Evolutionary conservation across 1,140 invertebrate species (phyloP).

Genomic region (Zaprionus taronus): DNA sequence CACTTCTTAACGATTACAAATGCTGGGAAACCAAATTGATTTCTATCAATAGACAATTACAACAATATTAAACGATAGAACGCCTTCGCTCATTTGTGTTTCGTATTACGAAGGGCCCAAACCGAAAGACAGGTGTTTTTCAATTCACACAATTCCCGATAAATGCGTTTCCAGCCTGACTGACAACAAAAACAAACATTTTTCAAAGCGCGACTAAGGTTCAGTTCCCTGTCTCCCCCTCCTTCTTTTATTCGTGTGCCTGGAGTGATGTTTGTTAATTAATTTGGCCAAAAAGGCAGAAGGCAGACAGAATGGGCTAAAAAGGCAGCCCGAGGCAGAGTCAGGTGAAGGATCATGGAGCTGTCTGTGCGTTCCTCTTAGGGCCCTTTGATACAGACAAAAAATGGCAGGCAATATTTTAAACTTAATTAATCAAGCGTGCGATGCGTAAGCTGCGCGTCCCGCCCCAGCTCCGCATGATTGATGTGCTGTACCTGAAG

Average conservation of each 20-base stretch:
- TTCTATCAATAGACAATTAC: conserved; percentile 62
- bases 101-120: conserved; percentile 14
- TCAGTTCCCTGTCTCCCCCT: not conserved
- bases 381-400: conserved; percentile 45
- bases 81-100: conserved; percentile 39
- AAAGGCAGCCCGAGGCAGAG: conserved; percentile 16
- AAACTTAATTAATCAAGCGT: conserved; percentile 77
- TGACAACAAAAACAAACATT: conserved; percentile 66
- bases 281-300: conserved; percentile 58
- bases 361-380: conserved; percentile 31
- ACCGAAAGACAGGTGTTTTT: conserved; percentile 68
- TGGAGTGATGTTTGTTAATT: conserved; percentile 72
- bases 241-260: conserved; percentile 5
- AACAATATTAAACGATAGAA: conserved; percentile 48
- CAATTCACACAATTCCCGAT: conserved; percentile 75
- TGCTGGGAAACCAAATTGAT: conserved; percentile 26
- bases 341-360: conserved; percentile 42
- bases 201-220: conserved; percentile 55
- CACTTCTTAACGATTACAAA: conserved; percentile 32
- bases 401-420: conserved; percentile 77
- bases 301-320: conserved; percentile 11
- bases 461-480: conserved; percentile 50
- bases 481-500: conserved; percentile 51
- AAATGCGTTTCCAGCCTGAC: conserved; percentile 49
- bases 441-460: conserved; percentile 46